Conservation (phyloP, 2,113 vertebrate species). For the Crypturellus undulatus region DNA sequence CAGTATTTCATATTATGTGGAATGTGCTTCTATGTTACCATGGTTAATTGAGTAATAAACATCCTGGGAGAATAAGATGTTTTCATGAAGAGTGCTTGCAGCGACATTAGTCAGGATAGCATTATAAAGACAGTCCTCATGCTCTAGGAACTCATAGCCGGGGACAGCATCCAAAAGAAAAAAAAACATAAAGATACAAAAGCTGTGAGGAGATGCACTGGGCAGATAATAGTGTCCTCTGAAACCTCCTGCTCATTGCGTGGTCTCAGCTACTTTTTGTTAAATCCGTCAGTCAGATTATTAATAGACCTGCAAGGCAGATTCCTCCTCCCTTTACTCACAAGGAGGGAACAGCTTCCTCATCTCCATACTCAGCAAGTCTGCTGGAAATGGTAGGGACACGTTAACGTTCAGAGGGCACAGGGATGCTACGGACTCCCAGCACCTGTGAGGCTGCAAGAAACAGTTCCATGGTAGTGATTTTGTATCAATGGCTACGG, state of each 20-base stretch:
- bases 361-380: not conserved
- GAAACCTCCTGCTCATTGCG: not conserved
- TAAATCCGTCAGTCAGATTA: not conserved
- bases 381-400: not conserved
- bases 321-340: not conserved
- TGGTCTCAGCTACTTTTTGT: not conserved
- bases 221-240: not conserved
- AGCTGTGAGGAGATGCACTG: not conserved
- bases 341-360: not conserved
- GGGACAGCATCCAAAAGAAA: not conserved
- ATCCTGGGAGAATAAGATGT: not conserved
- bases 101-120: not conserved
- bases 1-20: conserved; percentile 15
- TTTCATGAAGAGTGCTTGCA: conserved; percentile 23
- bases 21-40: not conserved
- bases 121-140: not conserved
- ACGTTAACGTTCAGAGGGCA: not conserved
- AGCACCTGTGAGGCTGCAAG: not conserved
- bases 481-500: not conserved
- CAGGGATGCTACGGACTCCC: not conserved
- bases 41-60: conserved; percentile 14
- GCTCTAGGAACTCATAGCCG: not conserved
- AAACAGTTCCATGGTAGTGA: not conserved
- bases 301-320: not conserved
- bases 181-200: not conserved